A percentile compares a stretch with the other conserved stretches of the same genome.
These are phyloP conservation scores for Cyanoliseus patagonus DNA, from an alignment of 2,113 vertebrate genomes.

Conservation along the genomic window DNA sequence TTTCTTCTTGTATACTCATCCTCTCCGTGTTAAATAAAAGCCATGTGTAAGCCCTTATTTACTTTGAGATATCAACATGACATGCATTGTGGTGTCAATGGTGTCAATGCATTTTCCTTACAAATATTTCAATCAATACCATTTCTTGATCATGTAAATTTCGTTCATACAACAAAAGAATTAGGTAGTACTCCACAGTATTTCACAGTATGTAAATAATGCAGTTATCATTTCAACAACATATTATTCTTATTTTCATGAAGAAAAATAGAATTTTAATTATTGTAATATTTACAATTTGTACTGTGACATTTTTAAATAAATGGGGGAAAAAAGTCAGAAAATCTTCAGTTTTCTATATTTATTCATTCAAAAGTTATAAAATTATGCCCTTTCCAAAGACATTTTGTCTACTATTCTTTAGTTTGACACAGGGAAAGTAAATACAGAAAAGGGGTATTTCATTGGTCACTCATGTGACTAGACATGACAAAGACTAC, in stretches of 20 bases:
- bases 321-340: neutral
- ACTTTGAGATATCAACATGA: neutral
- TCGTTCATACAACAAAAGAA: neutral
- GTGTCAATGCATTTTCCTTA: neutral
- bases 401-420: neutral
- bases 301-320: constrained; percentile 1
- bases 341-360: neutral
- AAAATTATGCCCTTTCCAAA: neutral
- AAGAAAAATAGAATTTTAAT: neutral
- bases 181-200: neutral
- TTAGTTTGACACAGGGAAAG: neutral
- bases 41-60: neutral
- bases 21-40: neutral
- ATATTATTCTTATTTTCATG: neutral
- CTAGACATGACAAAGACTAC: neutral
- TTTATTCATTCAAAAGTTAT: neutral
- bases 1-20: neutral
- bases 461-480: neutral
- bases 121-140: neutral
- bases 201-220: constrained; percentile 23
- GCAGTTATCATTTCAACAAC: constrained; percentile 1
- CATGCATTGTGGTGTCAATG: no score
- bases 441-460: neutral
- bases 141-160: neutral
- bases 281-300: neutral